Evolutionary conservation across 2,797 vertebrate species (phyloP).

Genomic region (Peromyscus aztecus): DNA sequence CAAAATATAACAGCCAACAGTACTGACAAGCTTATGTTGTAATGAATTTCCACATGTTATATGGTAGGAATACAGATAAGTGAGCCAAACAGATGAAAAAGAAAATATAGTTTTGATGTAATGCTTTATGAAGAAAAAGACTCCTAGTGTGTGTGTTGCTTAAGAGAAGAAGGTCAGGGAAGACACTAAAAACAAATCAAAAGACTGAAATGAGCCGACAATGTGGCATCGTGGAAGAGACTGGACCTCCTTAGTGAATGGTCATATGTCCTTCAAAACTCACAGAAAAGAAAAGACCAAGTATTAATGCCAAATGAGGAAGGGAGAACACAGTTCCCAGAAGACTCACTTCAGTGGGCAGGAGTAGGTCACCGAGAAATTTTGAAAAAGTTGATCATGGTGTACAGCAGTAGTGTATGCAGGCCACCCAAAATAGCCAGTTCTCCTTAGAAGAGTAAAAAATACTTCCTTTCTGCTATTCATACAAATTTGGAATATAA

Average conservation of each 20-base stretch:
- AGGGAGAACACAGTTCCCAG: accelerated
- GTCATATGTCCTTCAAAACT: neutral
- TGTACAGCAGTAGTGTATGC: accelerated
- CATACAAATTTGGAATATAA: neutral
- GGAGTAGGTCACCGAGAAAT: neutral
- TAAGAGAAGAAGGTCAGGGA: neutral
- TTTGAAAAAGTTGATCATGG: neutral
- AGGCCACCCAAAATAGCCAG: neutral
- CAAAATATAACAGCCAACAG: neutral
- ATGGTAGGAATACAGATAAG: neutral
- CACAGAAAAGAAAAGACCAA: neutral
- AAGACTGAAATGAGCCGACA: neutral
- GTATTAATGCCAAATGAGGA: accelerated
- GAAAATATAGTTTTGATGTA: neutral
- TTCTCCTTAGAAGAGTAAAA: neutral
- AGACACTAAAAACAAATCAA: neutral
- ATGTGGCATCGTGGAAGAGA: accelerated
- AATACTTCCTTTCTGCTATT: neutral
- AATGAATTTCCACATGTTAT: neutral
- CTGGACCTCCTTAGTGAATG: accelerated
- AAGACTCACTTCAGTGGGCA: accelerated
- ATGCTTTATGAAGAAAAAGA: neutral
- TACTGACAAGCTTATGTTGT: neutral
- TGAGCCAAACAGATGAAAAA: neutral
- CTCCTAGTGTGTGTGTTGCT: neutral